Conservation (phyloP, 2,888 invertebrate species). For the Ennomos erosarius region DNA sequence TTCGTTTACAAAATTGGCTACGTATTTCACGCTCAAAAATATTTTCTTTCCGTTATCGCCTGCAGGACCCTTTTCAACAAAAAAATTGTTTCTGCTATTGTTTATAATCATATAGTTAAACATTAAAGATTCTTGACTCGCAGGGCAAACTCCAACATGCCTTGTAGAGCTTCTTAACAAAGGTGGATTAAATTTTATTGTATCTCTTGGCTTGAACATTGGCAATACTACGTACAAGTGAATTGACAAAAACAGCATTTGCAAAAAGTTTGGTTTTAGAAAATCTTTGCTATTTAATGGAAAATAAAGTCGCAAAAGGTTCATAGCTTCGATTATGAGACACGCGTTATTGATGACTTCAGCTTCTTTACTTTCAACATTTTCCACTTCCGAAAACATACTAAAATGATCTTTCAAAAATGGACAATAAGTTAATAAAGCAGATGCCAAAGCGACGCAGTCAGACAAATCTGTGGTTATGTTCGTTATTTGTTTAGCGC, state of each 20-base stretch:
- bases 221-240: conserved; percentile 85
- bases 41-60: conserved; percentile 71
- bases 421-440: conserved; percentile 85
- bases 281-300: conserved; percentile 81
- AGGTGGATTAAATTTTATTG: conserved; percentile 73
- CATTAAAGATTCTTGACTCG: conserved; percentile 69
- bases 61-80: conserved; percentile 65
- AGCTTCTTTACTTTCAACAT: conserved; percentile 62
- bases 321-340: conserved; percentile 82
- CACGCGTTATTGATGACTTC: conserved; percentile 84
- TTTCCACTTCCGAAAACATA: conserved; percentile 71
- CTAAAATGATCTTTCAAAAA: conserved; percentile 79
- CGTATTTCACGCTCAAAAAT: conserved; percentile 67
- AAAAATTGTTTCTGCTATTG: conserved; percentile 64
- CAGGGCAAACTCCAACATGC: conserved; percentile 67
- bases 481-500: conserved; percentile 65
- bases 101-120: conserved; percentile 66
- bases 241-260: conserved; percentile 85
- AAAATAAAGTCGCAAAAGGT: conserved; percentile 82
- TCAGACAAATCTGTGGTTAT: conserved; percentile 83
- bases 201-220: conserved; percentile 75
- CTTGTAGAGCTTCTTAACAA: conserved; percentile 72
- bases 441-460: conserved; percentile 82
- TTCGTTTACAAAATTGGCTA: conserved; percentile 67
- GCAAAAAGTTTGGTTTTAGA: conserved; percentile 79